phyloP scores from a whole-genome alignment of 2,113 vertebrate genomes.

The Clarias macrocephalus region DNA sequence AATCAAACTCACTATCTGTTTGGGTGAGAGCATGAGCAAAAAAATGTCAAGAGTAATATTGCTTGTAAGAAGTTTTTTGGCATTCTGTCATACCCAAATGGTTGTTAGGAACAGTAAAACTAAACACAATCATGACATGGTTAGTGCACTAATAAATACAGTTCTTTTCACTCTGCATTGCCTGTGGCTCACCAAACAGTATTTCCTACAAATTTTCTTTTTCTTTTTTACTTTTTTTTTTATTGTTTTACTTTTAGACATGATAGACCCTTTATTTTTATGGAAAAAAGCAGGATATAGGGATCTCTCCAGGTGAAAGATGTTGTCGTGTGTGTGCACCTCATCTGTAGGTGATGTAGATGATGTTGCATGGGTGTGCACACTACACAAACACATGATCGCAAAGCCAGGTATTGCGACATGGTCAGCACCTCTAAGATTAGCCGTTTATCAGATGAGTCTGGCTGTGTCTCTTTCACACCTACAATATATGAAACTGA shows the following conservation, averaged over 20 bases:
- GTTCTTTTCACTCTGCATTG: neutral
- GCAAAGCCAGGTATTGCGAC: neutral
- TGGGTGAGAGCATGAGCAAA: neutral
- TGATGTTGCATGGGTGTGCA: neutral
- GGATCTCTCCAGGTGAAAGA: neutral
- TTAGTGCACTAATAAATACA: neutral
- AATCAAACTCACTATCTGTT: neutral
- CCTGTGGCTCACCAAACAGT: neutral
- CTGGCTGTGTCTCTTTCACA: neutral
- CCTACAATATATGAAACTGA: neutral
- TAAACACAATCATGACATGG: neutral
- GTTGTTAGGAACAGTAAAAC: neutral
- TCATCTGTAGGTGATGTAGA: neutral
- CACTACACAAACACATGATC: neutral
- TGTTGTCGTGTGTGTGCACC: neutral
- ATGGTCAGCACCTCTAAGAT: neutral
- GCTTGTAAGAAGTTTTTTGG: neutral
- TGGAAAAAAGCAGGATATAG: neutral
- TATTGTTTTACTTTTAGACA: neutral
- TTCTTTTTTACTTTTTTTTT: neutral
- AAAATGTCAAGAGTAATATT: neutral
- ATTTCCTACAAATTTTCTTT: neutral
- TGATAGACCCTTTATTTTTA: neutral
- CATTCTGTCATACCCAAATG: neutral
- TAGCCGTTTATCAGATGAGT: neutral